Conservation (phyloP, 92 coral and sea anemone genomes). For the Metridium senile region DNA sequence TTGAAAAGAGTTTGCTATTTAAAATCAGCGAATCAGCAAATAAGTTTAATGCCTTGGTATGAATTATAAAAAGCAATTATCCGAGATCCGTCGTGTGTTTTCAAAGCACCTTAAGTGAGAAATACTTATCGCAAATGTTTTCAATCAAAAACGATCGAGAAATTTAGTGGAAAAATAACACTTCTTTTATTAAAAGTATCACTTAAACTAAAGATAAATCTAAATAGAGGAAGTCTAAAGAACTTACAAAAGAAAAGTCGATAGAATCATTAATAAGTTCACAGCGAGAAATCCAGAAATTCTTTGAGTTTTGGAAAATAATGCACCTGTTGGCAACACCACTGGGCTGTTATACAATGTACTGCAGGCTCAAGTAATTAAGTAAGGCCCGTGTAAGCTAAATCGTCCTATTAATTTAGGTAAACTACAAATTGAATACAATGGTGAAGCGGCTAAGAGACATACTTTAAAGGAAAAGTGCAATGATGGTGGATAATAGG, state of each 20-base stretch:
- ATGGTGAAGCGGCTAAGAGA: too few species aligned
- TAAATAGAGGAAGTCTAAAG: neutral
- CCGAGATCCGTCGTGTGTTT: neutral
- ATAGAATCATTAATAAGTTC: neutral
- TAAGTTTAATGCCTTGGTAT: neutral
- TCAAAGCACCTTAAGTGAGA: too few species aligned
- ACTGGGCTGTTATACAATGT: neutral
- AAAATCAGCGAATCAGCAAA: conserved; percentile 1
- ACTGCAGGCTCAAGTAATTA: conserved; percentile 6
- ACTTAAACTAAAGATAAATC: neutral
- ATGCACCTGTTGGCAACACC: conserved; percentile 6
- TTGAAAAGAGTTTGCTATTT: neutral
- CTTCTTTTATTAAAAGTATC: neutral
- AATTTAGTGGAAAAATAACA: neutral
- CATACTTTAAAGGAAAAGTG: too few species aligned
- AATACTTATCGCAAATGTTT: too few species aligned
- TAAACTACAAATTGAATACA: too few species aligned
- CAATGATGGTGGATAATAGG: too few species aligned
- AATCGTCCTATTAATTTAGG: too few species aligned
- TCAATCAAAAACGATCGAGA: neutral
- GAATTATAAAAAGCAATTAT: conserved; percentile 11
- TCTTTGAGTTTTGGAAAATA: neutral
- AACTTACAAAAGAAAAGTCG: neutral
- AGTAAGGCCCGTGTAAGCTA: too few species aligned
- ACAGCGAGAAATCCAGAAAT: neutral